Evolutionary conservation across 2,888 invertebrate species (phyloP).

Genomic region (Sialis lutaria): DNA sequence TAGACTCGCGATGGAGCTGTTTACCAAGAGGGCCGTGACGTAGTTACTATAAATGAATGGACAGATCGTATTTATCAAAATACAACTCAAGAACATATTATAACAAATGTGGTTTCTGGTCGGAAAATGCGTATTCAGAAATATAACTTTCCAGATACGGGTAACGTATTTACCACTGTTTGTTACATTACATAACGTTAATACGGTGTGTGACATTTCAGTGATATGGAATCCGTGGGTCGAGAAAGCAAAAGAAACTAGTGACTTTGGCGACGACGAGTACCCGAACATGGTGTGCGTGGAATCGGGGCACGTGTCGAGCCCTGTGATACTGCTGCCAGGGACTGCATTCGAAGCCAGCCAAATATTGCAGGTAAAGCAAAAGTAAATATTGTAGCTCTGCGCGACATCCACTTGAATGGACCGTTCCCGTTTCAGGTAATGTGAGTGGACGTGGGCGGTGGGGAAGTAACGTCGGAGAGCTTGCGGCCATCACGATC

Average conservation of each 20-base stretch:
- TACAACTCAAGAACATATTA: slow-evolving; percentile 81
- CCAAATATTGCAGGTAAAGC: slow-evolving; percentile 62
- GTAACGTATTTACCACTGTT: slow-evolving; percentile 21
- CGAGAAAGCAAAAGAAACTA: slow-evolving; percentile 80
- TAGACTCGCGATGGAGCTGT: slow-evolving; percentile 70
- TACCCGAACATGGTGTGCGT: slow-evolving; percentile 95
- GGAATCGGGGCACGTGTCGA: slow-evolving; percentile 80
- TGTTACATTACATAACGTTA: neutral
- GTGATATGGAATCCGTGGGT: slow-evolving; percentile 97
- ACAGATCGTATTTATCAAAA: slow-evolving; percentile 88
- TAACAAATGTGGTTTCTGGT: slow-evolving; percentile 82
- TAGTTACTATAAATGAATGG: slow-evolving; percentile 80
- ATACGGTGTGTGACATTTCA: slow-evolving; percentile 13
- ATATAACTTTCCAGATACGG: slow-evolving; percentile 87
- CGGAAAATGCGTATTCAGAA: slow-evolving; percentile 86
- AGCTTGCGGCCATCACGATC: neutral
- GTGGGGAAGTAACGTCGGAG: slow-evolving; percentile 15
- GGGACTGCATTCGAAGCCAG: slow-evolving; percentile 86
- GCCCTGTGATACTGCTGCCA: slow-evolving; percentile 72
- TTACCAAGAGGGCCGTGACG: slow-evolving; percentile 80
- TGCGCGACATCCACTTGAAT: neutral
- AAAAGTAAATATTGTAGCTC: neutral
- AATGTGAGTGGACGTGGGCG: slow-evolving; percentile 33
- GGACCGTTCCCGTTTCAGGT: slow-evolving; percentile 21
- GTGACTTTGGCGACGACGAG: slow-evolving; percentile 93